Evolutionary conservation across 2,888 invertebrate species (phyloP).

Genomic region (Leucoptera coffeella): DNA sequence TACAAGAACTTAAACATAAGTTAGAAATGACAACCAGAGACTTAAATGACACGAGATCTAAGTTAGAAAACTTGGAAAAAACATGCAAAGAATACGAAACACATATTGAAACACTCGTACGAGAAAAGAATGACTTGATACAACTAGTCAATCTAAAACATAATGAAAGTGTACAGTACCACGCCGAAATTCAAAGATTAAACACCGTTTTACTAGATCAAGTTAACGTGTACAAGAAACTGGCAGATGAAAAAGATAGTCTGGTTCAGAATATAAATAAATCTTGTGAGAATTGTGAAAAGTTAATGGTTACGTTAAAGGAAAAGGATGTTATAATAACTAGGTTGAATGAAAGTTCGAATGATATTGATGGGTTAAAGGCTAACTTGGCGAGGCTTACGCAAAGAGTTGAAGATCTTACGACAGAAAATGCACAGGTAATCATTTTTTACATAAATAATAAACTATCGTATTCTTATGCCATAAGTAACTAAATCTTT

Average conservation of each 20-base stretch:
- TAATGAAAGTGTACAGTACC: conserved; percentile 77
- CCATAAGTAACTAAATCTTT: too few relatives aligned
- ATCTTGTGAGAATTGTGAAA: conserved; percentile 23
- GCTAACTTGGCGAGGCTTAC: conserved; percentile 59
- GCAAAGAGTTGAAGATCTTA: conserved; percentile 54
- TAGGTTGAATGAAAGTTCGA: conserved; percentile 17
- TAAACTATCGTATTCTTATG: too few relatives aligned
- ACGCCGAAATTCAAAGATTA: conserved; percentile 77
- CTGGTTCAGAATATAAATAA: conserved; percentile 12
- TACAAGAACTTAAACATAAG: conserved; percentile 13
- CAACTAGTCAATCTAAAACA: conserved; percentile 74
- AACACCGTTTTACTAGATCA: conserved; percentile 55
- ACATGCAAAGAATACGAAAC: conserved; percentile 19
- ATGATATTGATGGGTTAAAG: conserved; percentile 22
- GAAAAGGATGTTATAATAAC: conserved; percentile 33
- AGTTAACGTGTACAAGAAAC: conserved; percentile 22
- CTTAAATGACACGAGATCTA: conserved; percentile 14
- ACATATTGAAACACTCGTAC: conserved; percentile 16
- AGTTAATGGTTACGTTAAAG: conserved; percentile 16
- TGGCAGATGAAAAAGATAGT: conserved; percentile 23
- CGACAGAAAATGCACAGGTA: conserved; percentile 55
- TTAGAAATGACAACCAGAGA: conserved; percentile 17
- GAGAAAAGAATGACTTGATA: conserved; percentile 65
- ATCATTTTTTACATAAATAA: conserved; percentile 4
- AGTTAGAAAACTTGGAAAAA: conserved; percentile 15